Percentiles rank a stretch among this genome's conserved stretches.
phyloP scores from a whole-genome alignment of 2,797 vertebrate species.

The Enteromius argenteus region DNA sequence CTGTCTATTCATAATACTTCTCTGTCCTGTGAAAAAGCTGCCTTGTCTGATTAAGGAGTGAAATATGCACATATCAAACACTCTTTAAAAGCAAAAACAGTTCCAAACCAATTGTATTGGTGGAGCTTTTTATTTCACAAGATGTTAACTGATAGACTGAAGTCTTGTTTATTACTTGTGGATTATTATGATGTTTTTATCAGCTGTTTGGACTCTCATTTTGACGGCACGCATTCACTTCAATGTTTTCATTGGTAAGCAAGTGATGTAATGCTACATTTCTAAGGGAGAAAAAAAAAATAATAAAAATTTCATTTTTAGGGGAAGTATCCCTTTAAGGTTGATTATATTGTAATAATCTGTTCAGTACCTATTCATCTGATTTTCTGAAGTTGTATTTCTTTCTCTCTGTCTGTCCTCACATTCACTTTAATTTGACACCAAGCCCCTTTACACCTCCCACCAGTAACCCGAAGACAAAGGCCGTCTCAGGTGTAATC shows the following conservation, averaged over 20 bases:
- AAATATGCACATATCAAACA: not conserved
- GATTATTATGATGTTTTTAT: not conserved
- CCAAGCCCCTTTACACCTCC: constrained; percentile 18
- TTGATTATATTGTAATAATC: not conserved
- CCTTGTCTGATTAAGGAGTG: not conserved
- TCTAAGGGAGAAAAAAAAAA: not conserved
- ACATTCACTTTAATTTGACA: not conserved
- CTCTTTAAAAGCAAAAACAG: not conserved
- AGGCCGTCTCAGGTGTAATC: constrained; percentile 41
- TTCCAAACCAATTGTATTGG: not conserved
- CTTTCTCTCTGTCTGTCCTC: not conserved
- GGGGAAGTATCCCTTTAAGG: not conserved
- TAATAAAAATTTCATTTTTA: too few species aligned
- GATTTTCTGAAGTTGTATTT: constrained; percentile 51
- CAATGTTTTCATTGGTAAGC: not conserved
- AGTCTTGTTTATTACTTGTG: not conserved
- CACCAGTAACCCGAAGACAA: constrained; percentile 41
- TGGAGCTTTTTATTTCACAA: not conserved
- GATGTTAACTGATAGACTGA: not conserved
- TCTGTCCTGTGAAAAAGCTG: not conserved
- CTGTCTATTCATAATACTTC: not conserved
- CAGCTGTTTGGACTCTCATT: not conserved
- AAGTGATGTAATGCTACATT: not conserved
- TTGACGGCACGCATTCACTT: not conserved
- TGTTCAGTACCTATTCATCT: not conserved